phyloP scores from a whole-genome alignment of 2,888 invertebrate genomes.

The Hoplodrina ambigua region DNA sequence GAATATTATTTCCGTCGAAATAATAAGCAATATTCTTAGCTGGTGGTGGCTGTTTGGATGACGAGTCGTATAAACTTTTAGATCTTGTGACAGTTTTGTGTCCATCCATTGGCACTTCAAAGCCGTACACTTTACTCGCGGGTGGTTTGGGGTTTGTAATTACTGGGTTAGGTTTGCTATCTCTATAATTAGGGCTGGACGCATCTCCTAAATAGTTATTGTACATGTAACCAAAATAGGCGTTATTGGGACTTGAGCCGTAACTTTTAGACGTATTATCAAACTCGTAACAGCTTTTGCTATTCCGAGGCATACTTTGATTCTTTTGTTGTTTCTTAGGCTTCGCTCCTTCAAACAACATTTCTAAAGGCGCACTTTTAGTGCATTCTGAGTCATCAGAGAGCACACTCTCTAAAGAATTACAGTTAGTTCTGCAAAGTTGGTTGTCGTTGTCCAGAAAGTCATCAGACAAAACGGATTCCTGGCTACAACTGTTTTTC shows the following conservation, averaged over 20 bases:
- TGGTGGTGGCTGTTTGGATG: conserved; percentile 80
- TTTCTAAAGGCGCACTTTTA: conserved; percentile 94
- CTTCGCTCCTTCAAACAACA: conserved; percentile 91
- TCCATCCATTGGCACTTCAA: conserved; percentile 80
- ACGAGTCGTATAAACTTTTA: conserved; percentile 85
- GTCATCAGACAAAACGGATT: conserved; percentile 94
- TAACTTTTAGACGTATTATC: conserved; percentile 91
- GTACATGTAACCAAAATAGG: conserved; percentile 89
- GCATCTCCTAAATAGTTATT: conserved; percentile 83
- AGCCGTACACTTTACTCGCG: conserved; percentile 81
- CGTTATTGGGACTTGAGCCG: conserved; percentile 91
- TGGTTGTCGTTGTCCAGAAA: conserved; percentile 90
- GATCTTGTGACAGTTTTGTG: conserved; percentile 88
- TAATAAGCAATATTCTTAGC: conserved; percentile 88
- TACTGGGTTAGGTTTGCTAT: conserved; percentile 64
- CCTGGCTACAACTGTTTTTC: conserved; percentile 93
- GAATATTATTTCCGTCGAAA: conserved; percentile 86
- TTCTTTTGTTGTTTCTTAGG: conserved; percentile 81
- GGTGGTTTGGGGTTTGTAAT: conserved; percentile 72
- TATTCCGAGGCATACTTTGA: conserved; percentile 80
- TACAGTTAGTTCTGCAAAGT: conserved; percentile 92
- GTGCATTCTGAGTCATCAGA: conserved; percentile 95
- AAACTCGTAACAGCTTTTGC: conserved; percentile 89
- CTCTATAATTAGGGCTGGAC: conserved; percentile 75
- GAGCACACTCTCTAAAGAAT: conserved; percentile 94